phyloP scores from a whole-genome alignment of 2,113 vertebrate species.

The Cavia aperea region DNA sequence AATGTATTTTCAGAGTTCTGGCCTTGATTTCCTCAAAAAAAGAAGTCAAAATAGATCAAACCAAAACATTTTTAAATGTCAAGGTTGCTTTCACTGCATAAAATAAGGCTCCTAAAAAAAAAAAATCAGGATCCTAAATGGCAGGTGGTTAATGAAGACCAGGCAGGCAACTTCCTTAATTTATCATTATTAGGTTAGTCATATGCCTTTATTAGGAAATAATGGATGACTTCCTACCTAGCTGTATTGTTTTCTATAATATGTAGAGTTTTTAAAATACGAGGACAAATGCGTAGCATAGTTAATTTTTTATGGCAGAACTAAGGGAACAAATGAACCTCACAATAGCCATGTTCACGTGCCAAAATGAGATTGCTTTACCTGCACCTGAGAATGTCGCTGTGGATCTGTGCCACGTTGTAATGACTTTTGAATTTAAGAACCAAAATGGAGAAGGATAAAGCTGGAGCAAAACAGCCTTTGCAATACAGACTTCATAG shows the following conservation, averaged over 20 bases:
- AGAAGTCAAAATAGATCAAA: conserved; percentile 57
- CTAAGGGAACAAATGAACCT: conserved; percentile 3
- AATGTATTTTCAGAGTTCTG: conserved; percentile 16
- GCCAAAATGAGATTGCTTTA: conserved; percentile 27
- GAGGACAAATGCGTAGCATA: background rate
- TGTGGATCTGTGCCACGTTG: background rate
- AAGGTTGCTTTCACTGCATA: background rate
- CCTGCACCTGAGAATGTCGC: conserved; percentile 15
- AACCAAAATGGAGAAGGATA: conserved; percentile 17
- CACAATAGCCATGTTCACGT: background rate
- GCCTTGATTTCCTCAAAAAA: background rate
- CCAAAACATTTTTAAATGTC: background rate
- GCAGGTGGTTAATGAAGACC: conserved; percentile 56
- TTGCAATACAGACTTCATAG: conserved; percentile 48
- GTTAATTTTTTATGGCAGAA: conserved; percentile 47
- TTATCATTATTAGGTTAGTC: conserved; percentile 45
- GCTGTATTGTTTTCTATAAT: conserved; percentile 23
- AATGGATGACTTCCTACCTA: conserved; percentile 41
- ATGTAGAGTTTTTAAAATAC: conserved; percentile 25
- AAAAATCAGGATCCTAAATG: conserved; percentile 44
- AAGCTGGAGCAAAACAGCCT: conserved; percentile 19
- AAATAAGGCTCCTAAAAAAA: background rate
- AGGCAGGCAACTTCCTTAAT: conserved; percentile 40
- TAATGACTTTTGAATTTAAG: conserved; percentile 43
- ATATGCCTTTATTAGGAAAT: conserved; percentile 45